Evolutionary conservation across 2,888 invertebrate species (phyloP), one percentile per base, ranked within the genome.

Genomic region (Cyrtodaria siliqua): DNA sequence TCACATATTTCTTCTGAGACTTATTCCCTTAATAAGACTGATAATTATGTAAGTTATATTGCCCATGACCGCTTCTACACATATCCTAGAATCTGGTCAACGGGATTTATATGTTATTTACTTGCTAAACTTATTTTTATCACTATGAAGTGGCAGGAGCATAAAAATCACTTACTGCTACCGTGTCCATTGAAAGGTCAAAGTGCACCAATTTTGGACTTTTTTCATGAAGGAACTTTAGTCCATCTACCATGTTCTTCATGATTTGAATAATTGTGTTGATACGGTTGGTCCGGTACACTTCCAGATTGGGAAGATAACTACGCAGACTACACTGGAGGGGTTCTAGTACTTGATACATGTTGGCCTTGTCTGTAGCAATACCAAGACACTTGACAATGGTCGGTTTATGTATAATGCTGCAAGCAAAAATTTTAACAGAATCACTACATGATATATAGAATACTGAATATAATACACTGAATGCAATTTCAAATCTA

Each of bases 161-260:
- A n/a, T n/a, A n/a, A n/a, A n/a, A n/a, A n/a, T n/a, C n/a, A 79
- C 77, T 77, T 82, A 87, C 88, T 24, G 80, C 79, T 1, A 88
- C 76, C 18, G 87, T 83, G 59, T 88, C 87, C 72, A 86, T 72
- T 4, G 85, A 84, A 6, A 87, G 71, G 50, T 88, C 88, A 66
- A 82, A 82, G 57, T 87, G 86, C 4, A 87, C 84, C n/a, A 44
- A 47, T 26, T 33, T 38, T n/a, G n/a, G n/a, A n/a, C n/a, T n/a
- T 56, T 79, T 72, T 24, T 79, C 75, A 68, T 88, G 86, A 3
- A 88, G 79, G 60, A 77, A 88, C 23, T 76, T 63, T 3, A 88
- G 77, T 2, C 87, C 88, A 29, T 33, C 20, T 8, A 84, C 81
- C n/a, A 88, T 70, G 38, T 76, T 63, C 9, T 63, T 62, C 60